phyloP scores from a whole-genome alignment of 2,888 invertebrate genomes.

The Stenoptilia bipunctidactyla region DNA sequence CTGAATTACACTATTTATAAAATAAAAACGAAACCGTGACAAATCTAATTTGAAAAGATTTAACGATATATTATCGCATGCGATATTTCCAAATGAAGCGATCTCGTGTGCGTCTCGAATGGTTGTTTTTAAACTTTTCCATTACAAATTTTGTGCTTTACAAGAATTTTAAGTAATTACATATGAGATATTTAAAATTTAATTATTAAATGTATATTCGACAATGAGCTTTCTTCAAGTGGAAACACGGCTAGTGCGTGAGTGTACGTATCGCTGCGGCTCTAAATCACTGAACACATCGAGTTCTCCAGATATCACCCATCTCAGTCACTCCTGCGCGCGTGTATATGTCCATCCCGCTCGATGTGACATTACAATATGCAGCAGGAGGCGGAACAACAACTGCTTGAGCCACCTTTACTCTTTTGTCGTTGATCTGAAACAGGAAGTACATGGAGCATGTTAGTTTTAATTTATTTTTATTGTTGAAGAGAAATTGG shows the following conservation, averaged over 20 bases:
- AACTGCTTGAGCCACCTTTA: constrained; percentile 95
- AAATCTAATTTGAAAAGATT: constrained; percentile 14
- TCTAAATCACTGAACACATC: constrained; percentile 57
- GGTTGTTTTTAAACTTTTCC: constrained; percentile 12
- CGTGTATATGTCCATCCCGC: constrained; percentile 26
- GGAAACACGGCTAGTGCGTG: constrained; percentile 18
- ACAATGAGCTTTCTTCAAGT: constrained; percentile 1
- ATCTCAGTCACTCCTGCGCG: constrained; percentile 31
- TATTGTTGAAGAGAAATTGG: too few relatives aligned
- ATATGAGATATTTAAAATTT: too few relatives aligned
- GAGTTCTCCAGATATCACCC: constrained; percentile 38
- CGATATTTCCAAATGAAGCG: constrained; percentile 42
- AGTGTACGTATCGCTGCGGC: constrained; percentile 18
- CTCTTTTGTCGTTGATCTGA: constrained; percentile 96
- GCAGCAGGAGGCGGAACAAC: constrained; percentile 93
- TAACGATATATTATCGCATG: constrained; percentile 26
- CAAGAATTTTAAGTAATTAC: constrained; percentile 3
- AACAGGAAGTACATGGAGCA: constrained; percentile 29
- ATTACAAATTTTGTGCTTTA: constrained; percentile 21
- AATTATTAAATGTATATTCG: too few relatives aligned
- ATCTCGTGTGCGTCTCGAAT: constrained; percentile 32
- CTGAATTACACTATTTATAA: constrained; percentile 19
- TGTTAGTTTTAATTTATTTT: background rate
- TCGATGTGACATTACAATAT: constrained; percentile 81
- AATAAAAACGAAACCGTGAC: constrained; percentile 25